Conservation (phyloP, 2,888 invertebrate species). For the Macropis europaea region DNA sequence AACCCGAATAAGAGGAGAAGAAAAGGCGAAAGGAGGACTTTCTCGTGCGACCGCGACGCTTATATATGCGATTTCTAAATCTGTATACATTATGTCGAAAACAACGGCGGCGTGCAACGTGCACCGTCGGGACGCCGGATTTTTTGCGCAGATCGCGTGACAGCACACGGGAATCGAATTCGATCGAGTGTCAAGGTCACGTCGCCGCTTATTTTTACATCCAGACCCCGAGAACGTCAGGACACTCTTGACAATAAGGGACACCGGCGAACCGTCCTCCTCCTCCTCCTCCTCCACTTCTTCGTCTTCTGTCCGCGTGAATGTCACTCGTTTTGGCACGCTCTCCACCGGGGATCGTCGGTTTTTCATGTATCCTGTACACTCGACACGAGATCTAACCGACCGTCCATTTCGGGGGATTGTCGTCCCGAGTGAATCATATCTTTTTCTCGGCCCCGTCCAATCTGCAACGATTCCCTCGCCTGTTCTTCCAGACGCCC, state of each 20-base stretch:
- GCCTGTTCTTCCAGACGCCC: too few relatives aligned
- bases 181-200: constrained; percentile 50
- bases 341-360: neutral
- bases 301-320: neutral
- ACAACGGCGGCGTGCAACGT: constrained; percentile 9
- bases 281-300: too few relatives aligned
- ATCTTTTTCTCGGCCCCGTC: too few relatives aligned
- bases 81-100: constrained; percentile 41
- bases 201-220: constrained; percentile 52
- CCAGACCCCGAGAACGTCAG: constrained; percentile 13
- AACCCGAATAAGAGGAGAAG: neutral
- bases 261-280: neutral
- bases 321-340: neutral
- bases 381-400: too few relatives aligned
- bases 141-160: constrained; percentile 27
- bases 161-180: constrained; percentile 24
- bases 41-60: neutral
- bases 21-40: neutral
- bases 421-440: neutral
- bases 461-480: too few relatives aligned
- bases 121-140: constrained; percentile 13
- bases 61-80: constrained; percentile 21
- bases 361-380: too few relatives aligned
- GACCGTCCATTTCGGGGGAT: neutral
- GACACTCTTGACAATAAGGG: constrained; percentile 3